A percentile compares a stretch with the other conserved stretches of the same genome.
These are phyloP conservation scores for Chelon auratus DNA, from an alignment of 2,797 vertebrate genomes.

Conservation along the genomic window DNA sequence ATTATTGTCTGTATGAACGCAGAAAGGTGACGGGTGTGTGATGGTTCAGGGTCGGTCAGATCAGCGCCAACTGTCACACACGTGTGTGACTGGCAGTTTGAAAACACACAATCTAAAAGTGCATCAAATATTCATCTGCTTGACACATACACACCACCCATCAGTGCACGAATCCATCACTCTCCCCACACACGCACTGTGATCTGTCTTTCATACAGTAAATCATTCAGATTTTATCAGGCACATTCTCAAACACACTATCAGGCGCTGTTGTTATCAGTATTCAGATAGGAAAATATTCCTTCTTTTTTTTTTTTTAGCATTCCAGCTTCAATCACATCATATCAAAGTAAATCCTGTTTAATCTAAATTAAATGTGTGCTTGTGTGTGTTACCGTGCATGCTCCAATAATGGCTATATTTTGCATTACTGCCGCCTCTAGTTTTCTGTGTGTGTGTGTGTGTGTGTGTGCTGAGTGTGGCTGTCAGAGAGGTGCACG, in stretches of 20 bases:
- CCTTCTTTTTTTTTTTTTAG: slow-evolving; percentile 16
- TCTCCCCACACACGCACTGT: slow-evolving; percentile 17
- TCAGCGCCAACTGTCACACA: slow-evolving; percentile 49
- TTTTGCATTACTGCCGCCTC: slow-evolving; percentile 56
- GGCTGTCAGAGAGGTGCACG: slow-evolving; percentile 73
- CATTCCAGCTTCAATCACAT: slow-evolving; percentile 36
- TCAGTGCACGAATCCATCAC: slow-evolving; percentile 59
- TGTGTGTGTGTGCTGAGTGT: slow-evolving; percentile 35
- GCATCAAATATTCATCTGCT: slow-evolving; percentile 62
- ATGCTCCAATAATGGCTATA: slow-evolving; percentile 57
- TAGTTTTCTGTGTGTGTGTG: slow-evolving; percentile 34
- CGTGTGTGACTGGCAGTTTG: slow-evolving; percentile 55
- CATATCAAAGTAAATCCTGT: slow-evolving; percentile 45
- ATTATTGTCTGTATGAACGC: neutral
- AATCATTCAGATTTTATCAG: slow-evolving; percentile 61
- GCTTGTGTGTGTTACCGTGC: slow-evolving; percentile 30
- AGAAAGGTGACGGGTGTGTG: slow-evolving; percentile 55
- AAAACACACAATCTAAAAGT: slow-evolving; percentile 46
- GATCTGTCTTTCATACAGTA: slow-evolving; percentile 42
- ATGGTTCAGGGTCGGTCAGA: slow-evolving; percentile 56
- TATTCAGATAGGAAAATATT: slow-evolving; percentile 10
- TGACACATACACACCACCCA: slow-evolving; percentile 27
- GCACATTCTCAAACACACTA: slow-evolving; percentile 34
- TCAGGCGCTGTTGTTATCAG: slow-evolving; percentile 17
- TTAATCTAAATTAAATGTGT: slow-evolving; percentile 47